Evolutionary conservation across 2,888 invertebrate genomes (phyloP).

Genomic region (Ashinkailepas kermadecensis): DNA sequence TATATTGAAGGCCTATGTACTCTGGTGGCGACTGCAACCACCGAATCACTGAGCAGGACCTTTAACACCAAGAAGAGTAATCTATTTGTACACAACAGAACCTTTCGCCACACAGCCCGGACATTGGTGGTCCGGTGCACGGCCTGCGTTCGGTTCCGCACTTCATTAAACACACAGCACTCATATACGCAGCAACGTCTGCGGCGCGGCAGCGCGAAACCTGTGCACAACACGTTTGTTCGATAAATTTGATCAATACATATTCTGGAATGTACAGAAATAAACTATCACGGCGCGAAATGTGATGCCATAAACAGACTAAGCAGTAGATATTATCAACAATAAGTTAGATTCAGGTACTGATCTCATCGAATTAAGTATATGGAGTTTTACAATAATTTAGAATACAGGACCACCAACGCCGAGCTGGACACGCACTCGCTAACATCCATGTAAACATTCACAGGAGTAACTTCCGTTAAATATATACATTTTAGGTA

Average conservation of each 20-base stretch:
- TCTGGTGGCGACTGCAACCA: neutral
- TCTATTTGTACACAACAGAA: conserved; percentile 16
- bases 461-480: conserved; percentile 8
- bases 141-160: neutral
- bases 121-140: no score
- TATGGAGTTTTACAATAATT: no score
- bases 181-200: neutral
- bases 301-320: neutral
- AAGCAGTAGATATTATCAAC: neutral
- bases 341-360: conserved; percentile 9
- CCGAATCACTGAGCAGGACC: neutral
- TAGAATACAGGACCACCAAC: neutral
- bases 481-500: conserved; percentile 18
- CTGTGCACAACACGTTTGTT: neutral
- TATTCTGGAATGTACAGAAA: conserved; percentile 17
- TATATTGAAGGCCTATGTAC: neutral
- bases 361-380: neutral
- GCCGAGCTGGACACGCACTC: neutral
- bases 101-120: neutral
- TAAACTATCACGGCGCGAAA: neutral
- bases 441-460: conserved; percentile 5
- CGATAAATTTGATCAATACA: conserved; percentile 17
- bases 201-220: no score
- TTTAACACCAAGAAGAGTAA: neutral
- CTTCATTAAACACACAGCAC: neutral